Evolutionary conservation across 2,888 invertebrate species (phyloP), one percentile per base, ranked within the genome.

Genomic region (Caradrina kadenii): DNA sequence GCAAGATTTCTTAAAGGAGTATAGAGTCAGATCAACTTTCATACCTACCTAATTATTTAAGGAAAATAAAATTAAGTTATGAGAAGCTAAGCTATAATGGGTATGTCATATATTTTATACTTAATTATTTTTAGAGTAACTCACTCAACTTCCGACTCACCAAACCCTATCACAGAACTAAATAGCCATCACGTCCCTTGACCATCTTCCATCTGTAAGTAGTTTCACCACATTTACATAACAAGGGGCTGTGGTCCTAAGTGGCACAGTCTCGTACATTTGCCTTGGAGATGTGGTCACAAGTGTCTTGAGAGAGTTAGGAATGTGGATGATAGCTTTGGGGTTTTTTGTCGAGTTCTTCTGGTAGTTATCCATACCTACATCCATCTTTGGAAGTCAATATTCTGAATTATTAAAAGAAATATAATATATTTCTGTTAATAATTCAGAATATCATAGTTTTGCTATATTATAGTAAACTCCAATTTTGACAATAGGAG

Each of bases 141-240:
- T 15, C 11, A 19, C 19, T 19, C 4, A 7, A 19, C 15, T 49
- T 15, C n/a, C 13, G 58, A 48, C 5, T 0, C 17, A 19, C 19
- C 15, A 3, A 42, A 39, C 19, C 13, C 60, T 56, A 56, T 62
- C 62, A 55, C 2, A 31, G 21, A 70, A 52, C 17, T 17, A 50
- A 62, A 65, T n/a, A 73, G 22, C 17, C 15, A 54, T 76, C 58
- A 75, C 50, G 62, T 59, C 15, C 45, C 6, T 19, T 66, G 71
- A 54, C 66, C 52, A 39, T 45, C 31, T 22, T 62, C 50, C 54
- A 73, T 71, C 63, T 50, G 67, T 76, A 71, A 80, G 82, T 80
- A 86, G 88, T 86, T 84, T 85, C 86, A 76, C 82, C 73, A 79
- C 72, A 90, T 90, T 89, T 80, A 62, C 89, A 90, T 90, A 89